Percentiles rank a stretch among this genome's conserved stretches.
phyloP scores from a whole-genome alignment of 2,888 invertebrate genomes.

The Graphium colonna region DNA sequence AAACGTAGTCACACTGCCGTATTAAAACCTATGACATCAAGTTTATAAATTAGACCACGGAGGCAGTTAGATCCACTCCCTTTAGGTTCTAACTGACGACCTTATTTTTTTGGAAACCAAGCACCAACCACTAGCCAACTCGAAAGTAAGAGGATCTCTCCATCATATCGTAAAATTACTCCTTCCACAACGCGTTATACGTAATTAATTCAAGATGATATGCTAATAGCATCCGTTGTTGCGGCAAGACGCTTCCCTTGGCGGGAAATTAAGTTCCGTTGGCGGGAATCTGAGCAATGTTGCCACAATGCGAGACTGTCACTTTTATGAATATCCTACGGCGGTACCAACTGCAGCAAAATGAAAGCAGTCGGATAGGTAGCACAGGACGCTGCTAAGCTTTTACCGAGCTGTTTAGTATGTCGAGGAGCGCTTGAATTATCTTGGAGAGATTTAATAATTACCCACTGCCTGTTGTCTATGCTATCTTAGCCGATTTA shows the following conservation, averaged over 20 bases:
- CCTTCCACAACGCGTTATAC: background rate
- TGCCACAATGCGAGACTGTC: slow-evolving; percentile 1
- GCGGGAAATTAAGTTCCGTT: no score
- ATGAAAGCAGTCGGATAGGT: slow-evolving; percentile 39
- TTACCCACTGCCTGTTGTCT: slow-evolving; percentile 4
- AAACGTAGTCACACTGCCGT: no score
- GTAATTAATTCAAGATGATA: background rate
- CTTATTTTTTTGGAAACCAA: no score
- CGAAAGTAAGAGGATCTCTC: background rate
- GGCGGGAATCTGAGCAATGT: background rate
- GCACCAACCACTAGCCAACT: no score
- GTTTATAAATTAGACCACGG: no score
- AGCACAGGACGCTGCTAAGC: slow-evolving; percentile 39
- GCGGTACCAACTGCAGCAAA: slow-evolving; percentile 23
- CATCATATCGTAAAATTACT: background rate
- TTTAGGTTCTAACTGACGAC: no score
- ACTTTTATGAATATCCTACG: slow-evolving; percentile 29
- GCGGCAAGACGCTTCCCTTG: no score
- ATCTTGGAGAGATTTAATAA: slow-evolving; percentile 18
- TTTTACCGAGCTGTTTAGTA: slow-evolving; percentile 19
- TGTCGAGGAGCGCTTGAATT: slow-evolving; percentile 22
- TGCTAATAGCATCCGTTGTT: background rate
- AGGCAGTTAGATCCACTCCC: no score
- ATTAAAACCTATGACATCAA: no score
- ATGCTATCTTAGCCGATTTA: background rate